Conservation (phyloP, 2,113 vertebrate genomes). For the Bos indicus region DNA sequence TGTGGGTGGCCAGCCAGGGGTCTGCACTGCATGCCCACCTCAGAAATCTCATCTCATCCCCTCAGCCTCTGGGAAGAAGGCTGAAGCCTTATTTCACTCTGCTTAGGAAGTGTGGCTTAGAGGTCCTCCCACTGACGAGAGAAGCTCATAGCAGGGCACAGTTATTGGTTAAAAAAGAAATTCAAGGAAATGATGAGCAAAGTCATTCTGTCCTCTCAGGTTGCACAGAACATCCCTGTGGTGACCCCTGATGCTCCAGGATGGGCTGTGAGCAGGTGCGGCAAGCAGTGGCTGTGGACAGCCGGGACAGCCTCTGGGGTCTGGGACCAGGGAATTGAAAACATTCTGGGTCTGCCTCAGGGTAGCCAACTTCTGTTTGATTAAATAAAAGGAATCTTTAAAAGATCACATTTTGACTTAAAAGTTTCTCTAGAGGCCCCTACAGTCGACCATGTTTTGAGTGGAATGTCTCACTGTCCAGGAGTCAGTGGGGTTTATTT, state of each 20-base stretch:
- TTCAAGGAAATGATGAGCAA: no score
- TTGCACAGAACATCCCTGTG: not conserved
- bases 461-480: not conserved
- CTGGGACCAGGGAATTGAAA: not conserved
- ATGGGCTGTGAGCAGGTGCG: not conserved
- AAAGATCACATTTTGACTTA: not conserved
- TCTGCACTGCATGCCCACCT: not conserved
- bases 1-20: not conserved
- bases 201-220: not conserved
- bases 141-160: not conserved
- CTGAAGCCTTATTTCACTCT: not conserved
- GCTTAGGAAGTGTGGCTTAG: not conserved
- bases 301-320: not conserved
- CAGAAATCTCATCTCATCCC: not conserved
- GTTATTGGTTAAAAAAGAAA: not conserved
- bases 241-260: not conserved
- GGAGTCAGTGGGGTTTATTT: not conserved
- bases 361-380: not conserved
- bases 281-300: rapidly evolving
- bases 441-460: not conserved
- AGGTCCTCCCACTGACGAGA: not conserved
- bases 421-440: not conserved
- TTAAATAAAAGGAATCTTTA: not conserved
- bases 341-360: not conserved
- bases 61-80: not conserved